Base-by-base conservation (phyloP, 53 echinoderm and acorn worm genomes). In the Pentamera pediparva region DNA sequence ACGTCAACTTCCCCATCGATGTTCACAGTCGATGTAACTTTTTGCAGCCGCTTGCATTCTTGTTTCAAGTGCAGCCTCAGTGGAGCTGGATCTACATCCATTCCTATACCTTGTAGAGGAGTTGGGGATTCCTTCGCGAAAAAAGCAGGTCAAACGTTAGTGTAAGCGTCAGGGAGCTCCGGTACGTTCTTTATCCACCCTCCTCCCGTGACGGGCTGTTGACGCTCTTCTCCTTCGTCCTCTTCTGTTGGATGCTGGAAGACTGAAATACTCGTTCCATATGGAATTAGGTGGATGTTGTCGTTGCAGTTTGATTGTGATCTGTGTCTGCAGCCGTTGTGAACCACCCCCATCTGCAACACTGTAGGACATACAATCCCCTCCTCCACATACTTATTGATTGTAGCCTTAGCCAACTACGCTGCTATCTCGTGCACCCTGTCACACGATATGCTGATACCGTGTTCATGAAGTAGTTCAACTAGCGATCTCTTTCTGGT, bases 181-280 rank as follows among this genome's bases (percentile, higher is more conserved):
- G 65, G 35, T 34, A 57, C 58, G 29, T 26, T 70, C n/a, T 41
- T 56, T 70, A 18, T 28, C 29, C 13, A 69, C 56, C 13, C 38
- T 36, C 59, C 18, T 59, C 29, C 38, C 17, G 70, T 29, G 4
- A 17, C 17, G 18, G 52, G 27, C 7, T 9, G 39, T 32, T 19
- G 43, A 29, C 35, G 59, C 17, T 80, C 24, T 29, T 58, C 52
- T 56, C 74, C 81, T 24, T 53, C 15, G 36, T 79, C 4, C 4
- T 39, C 41, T 38, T 30, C 11, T 48, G 49, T 37, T 43, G 83
- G 76, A 40, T 79, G 60, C 27, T 83, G 83, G 21, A 75, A 81
- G 2, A 76, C 20, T 21, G 76, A 81, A 24, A 81, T 73, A 6
- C 75, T 50, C 5, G 86, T 86, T 5, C 86, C 81, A 67, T 86